phyloP scores from a whole-genome alignment of 1,140 invertebrate species.

The Wasmannia auropunctata region DNA sequence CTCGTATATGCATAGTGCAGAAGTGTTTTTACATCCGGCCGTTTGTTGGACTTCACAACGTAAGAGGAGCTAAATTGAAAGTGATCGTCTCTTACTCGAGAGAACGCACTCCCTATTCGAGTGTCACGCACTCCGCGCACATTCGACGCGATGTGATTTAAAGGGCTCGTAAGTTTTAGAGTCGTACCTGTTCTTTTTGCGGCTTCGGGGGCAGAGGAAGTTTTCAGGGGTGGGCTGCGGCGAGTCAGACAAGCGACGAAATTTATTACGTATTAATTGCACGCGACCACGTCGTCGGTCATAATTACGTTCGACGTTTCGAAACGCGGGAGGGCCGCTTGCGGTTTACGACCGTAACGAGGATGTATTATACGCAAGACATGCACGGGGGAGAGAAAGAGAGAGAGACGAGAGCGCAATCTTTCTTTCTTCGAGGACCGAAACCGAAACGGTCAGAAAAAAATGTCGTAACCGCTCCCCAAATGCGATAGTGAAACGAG shows the following conservation, averaged over 20 bases:
- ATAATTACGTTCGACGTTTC: slow-evolving; percentile 45
- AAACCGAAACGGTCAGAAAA: slow-evolving; percentile 46
- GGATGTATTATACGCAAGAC: slow-evolving; percentile 61
- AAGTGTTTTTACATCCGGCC: too few relatives aligned
- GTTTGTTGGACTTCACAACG: too few relatives aligned
- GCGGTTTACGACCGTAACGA: slow-evolving; percentile 62
- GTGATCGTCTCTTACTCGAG: neutral
- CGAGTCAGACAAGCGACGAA: neutral
- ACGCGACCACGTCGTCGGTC: slow-evolving; percentile 33
- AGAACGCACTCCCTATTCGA: neutral
- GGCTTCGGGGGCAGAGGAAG: neutral
- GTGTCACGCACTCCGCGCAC: neutral
- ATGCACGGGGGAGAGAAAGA: too few relatives aligned
- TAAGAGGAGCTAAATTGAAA: neutral
- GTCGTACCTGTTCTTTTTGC: slow-evolving; percentile 10
- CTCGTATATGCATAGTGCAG: too few relatives aligned
- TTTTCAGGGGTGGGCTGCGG: neutral
- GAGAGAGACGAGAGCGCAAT: slow-evolving; percentile 43
- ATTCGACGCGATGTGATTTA: slow-evolving; percentile 1
- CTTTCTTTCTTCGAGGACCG: neutral
- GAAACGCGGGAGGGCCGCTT: slow-evolving; percentile 6
- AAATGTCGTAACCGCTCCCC: slow-evolving; percentile 10
- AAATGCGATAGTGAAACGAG: neutral
- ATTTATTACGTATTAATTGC: slow-evolving; percentile 61
- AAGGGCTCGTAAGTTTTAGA: slow-evolving; percentile 8